Percentiles rank a stretch among this genome's conserved stretches.
Conservation (phyloP, 2,113 vertebrate species). For the Corydoras maculifer region DNA sequence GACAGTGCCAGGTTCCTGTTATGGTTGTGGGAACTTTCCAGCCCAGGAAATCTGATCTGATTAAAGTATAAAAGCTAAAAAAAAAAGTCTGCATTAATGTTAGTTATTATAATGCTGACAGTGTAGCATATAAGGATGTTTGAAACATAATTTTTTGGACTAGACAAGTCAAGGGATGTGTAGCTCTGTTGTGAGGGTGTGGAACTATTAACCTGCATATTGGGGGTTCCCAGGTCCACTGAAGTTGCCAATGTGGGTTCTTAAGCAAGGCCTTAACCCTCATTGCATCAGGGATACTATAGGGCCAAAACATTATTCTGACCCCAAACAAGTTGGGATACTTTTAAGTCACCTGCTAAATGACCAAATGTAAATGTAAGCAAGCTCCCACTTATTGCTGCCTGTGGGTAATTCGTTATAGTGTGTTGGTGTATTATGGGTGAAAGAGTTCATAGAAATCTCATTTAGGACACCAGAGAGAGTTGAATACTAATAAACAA, state of each 20-base stretch:
- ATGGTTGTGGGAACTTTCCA: neutral
- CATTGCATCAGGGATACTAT: neutral
- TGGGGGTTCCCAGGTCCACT: no score
- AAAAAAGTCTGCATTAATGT: no score
- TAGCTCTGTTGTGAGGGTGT: no score
- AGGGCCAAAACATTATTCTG: neutral
- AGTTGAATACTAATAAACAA: conserved; percentile 8
- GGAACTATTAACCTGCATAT: no score
- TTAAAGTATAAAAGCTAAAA: no score
- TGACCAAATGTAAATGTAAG: neutral
- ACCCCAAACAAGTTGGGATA: no score
- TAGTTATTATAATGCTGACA: neutral
- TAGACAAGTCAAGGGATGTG: no score
- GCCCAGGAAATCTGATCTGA: no score
- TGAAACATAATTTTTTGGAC: neutral
- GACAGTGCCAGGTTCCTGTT: neutral
- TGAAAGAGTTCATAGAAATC: conserved; percentile 12
- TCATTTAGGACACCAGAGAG: conserved; percentile 4
- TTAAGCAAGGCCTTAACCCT: neutral
- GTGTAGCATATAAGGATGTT: neutral
- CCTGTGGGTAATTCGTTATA: conserved; percentile 12
- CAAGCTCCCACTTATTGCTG: neutral
- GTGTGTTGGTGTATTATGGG: conserved; percentile 6
- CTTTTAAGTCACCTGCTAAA: no score
- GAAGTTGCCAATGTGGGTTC: no score